Evolutionary conservation across 2,113 vertebrate species (phyloP).

Genomic region (Thryonomys swinderianus): DNA sequence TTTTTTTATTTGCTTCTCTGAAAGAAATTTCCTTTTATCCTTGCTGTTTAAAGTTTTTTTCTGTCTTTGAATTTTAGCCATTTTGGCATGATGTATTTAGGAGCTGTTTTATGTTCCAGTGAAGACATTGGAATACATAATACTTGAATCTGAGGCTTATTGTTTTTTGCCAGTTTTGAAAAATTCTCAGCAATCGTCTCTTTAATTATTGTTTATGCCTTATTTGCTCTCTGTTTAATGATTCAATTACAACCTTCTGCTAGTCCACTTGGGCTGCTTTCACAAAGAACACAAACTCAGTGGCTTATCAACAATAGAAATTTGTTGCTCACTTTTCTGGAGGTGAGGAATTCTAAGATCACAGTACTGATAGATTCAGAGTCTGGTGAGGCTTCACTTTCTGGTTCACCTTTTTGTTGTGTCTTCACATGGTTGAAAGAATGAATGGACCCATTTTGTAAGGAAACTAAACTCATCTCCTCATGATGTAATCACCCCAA

Average conservation of each 20-base stretch:
- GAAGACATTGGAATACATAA: not conserved
- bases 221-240: conserved; percentile 6
- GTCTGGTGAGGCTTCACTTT: not conserved
- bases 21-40: not conserved
- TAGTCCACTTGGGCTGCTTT: not conserved
- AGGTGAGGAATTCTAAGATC: not conserved
- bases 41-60: not conserved
- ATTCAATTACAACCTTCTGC: not conserved
- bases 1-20: not conserved
- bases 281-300: not conserved
- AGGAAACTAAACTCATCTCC: not conserved
- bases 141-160: not conserved
- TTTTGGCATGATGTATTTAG: conserved; percentile 8
- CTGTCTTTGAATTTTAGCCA: conserved; percentile 16
- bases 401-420: not conserved
- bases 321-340: not conserved
- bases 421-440: not conserved
- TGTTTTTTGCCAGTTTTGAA: conserved; percentile 27
- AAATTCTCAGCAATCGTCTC: not conserved
- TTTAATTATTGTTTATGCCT: not conserved
- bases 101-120: not conserved
- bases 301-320: not conserved
- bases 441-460: not conserved
- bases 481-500: not conserved
- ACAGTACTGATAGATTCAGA: not conserved